Percentiles rank a stretch among this genome's conserved stretches.
Evolutionary conservation across 2,797 vertebrate species (phyloP).

Genomic region (Cichlasoma orientale): DNA sequence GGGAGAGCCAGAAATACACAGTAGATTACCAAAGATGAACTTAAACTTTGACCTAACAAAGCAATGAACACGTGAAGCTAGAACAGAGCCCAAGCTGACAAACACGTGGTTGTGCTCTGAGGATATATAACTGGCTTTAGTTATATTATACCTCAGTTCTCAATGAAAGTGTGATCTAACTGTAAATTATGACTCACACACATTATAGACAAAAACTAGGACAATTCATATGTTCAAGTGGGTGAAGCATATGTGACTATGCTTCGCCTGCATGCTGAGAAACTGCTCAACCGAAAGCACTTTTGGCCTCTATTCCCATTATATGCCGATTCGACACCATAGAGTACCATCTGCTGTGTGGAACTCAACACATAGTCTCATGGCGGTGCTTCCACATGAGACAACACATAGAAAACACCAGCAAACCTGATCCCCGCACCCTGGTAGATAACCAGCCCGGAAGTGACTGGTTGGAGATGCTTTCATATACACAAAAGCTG

Average conservation of each 20-base stretch:
- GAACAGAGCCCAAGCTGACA: constrained; percentile 5
- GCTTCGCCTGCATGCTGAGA: constrained; percentile 45
- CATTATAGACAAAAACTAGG: background rate
- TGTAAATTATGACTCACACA: background rate
- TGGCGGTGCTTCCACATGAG: constrained; percentile 19
- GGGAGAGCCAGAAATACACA: constrained; percentile 64
- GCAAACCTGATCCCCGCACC: constrained; percentile 8
- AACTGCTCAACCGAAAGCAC: constrained; percentile 36
- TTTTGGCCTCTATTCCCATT: constrained; percentile 45
- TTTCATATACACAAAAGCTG: background rate
- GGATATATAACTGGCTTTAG: background rate
- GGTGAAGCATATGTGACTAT: constrained; percentile 31
- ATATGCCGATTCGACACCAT: constrained; percentile 45
- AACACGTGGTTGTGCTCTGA: constrained; percentile 39
- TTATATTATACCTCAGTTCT: background rate
- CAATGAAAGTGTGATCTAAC: background rate
- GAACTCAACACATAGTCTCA: constrained; percentile 15
- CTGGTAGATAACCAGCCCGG: constrained; percentile 7
- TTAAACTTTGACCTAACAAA: constrained; percentile 45
- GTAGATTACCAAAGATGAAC: constrained; percentile 61
- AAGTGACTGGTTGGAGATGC: constrained; percentile 30
- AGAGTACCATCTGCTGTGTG: constrained; percentile 63
- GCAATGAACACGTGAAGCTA: constrained; percentile 24
- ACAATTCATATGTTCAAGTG: constrained; percentile 11
- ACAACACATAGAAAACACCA: constrained; percentile 32